Conservation (phyloP, 2,797 vertebrate genomes). For the Peromyscus melanophrys region DNA sequence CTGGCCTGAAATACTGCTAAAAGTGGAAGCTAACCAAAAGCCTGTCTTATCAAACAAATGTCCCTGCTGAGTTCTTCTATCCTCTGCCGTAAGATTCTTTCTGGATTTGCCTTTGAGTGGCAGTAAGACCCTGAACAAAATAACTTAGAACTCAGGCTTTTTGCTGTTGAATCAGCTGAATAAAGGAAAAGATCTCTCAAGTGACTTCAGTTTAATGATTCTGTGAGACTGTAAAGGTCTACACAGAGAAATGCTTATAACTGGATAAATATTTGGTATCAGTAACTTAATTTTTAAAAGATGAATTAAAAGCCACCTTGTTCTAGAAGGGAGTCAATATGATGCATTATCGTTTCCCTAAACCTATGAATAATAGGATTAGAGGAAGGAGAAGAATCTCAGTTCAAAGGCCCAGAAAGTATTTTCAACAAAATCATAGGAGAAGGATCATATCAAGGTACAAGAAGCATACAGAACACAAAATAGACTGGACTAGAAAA, state of each 20-base stretch:
- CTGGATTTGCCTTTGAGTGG: slow-evolving; percentile 28
- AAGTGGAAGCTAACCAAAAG: not conserved
- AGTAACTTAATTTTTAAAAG: slow-evolving; percentile 29
- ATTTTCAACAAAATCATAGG: not conserved
- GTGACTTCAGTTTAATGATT: not conserved
- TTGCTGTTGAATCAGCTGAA: not conserved
- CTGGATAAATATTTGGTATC: not conserved
- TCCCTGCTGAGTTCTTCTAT: not conserved
- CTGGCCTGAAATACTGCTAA: not conserved
- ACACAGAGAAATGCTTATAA: slow-evolving; percentile 14
- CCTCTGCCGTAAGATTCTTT: slow-evolving; percentile 12
- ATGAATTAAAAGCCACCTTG: slow-evolving; percentile 20
- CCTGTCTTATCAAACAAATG: not conserved
- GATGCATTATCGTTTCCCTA: not conserved
- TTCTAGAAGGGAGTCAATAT: slow-evolving; percentile 46
- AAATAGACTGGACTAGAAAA: not conserved
- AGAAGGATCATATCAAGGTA: not conserved
- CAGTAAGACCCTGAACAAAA: slow-evolving; percentile 3
- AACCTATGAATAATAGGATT: not conserved
- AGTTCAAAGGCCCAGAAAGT: not conserved
- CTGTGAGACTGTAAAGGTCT: not conserved
- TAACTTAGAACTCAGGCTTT: not conserved
- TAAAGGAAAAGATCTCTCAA: not conserved
- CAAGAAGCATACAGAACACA: not conserved
- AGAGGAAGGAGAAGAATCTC: not conserved